These are phyloP conservation scores for Leucoma salicis DNA, from an alignment of 2,888 invertebrate genomes.

Conservation along the genomic window DNA sequence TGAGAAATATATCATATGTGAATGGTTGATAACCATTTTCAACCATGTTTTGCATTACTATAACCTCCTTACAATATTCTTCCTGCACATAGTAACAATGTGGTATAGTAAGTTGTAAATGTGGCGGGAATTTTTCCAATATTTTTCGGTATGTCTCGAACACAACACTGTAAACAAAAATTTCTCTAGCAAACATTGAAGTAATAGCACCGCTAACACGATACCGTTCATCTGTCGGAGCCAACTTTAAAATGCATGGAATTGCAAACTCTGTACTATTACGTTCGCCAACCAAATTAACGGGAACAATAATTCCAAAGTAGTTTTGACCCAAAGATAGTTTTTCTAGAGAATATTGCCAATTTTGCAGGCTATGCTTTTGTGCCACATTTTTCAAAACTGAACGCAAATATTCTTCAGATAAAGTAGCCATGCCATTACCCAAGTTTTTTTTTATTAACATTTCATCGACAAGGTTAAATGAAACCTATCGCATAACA, in stretches of 20 bases:
- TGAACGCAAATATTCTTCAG: slow-evolving; percentile 35
- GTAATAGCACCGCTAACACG: slow-evolving; percentile 68
- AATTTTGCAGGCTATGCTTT: slow-evolving; percentile 31
- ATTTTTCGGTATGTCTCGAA: slow-evolving; percentile 47
- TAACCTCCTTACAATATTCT: slow-evolving; percentile 59
- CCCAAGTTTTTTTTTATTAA: background rate
- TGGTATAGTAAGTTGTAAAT: slow-evolving; percentile 45
- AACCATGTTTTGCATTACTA: slow-evolving; percentile 65
- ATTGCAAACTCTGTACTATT: slow-evolving; percentile 32
- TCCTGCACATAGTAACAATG: slow-evolving; percentile 53
- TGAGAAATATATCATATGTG: slow-evolving; percentile 47
- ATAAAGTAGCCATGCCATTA: background rate
- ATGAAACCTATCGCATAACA: no score
- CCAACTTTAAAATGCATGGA: slow-evolving; percentile 61
- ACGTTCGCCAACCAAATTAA: slow-evolving; percentile 41
- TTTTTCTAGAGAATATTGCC: slow-evolving; percentile 39
- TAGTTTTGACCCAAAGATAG: slow-evolving; percentile 65
- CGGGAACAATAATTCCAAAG: slow-evolving; percentile 64
- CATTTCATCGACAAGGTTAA: no score
- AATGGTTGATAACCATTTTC: slow-evolving; percentile 51
- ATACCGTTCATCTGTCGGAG: slow-evolving; percentile 64
- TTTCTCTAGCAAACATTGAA: slow-evolving; percentile 60
- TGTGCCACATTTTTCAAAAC: slow-evolving; percentile 33
- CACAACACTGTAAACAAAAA: slow-evolving; percentile 58
- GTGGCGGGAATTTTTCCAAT: slow-evolving; percentile 30